Evolutionary conservation across 2,888 invertebrate genomes (phyloP).

Genomic region (Sympetrum striolatum): DNA sequence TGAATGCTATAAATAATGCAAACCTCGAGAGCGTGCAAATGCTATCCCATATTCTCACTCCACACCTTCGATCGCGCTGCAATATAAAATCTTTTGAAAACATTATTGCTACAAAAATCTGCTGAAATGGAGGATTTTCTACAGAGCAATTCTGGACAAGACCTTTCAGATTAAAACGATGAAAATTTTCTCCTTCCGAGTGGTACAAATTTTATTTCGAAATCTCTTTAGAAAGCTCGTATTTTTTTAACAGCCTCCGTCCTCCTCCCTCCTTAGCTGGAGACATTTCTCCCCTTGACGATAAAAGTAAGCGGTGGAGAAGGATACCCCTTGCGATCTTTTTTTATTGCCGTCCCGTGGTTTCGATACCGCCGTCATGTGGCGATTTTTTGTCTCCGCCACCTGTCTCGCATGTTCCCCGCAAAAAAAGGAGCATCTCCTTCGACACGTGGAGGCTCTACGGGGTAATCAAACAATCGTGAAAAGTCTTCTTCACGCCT

Average conservation of each 20-base stretch:
- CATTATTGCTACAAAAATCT: too few species aligned
- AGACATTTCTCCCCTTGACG: not conserved
- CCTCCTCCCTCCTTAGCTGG: not conserved
- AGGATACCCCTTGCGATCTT: not conserved
- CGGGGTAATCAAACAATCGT: not conserved
- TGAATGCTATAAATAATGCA: too few species aligned
- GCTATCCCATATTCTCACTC: too few species aligned
- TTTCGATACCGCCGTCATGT: not conserved
- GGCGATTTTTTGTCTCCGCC: not conserved
- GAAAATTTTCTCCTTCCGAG: too few species aligned
- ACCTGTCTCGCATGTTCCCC: not conserved
- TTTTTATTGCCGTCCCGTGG: not conserved
- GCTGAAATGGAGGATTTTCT: too few species aligned
- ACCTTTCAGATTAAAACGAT: too few species aligned
- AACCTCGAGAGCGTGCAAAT: too few species aligned
- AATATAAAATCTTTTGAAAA: too few species aligned
- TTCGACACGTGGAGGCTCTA: not conserved
- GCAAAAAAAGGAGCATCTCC: not conserved
- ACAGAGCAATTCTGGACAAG: too few species aligned
- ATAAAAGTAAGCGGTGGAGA: not conserved
- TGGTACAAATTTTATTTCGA: too few species aligned
- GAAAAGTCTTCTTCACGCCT: not conserved
- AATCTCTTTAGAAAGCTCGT: too few species aligned
- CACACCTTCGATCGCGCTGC: too few species aligned
- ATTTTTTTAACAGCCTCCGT: not conserved